Conservation (phyloP, 2,888 invertebrate species). For the Chydorus sphaericus region DNA sequence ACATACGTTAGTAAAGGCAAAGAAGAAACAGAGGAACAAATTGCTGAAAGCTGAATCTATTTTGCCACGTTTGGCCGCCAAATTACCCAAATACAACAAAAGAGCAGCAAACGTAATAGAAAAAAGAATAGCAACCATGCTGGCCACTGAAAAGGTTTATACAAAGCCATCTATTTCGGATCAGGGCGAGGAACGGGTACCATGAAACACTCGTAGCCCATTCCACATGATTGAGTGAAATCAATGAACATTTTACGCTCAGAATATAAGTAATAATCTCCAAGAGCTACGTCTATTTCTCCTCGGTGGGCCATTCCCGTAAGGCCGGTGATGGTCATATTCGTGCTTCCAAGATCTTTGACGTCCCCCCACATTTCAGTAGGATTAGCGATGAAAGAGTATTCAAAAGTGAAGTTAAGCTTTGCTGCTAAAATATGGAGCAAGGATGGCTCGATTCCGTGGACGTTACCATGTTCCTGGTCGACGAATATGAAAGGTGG, state of each 20-base stretch:
- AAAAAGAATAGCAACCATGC: background rate
- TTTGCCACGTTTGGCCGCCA: too few relatives aligned
- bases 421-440: background rate
- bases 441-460: conserved; percentile 8
- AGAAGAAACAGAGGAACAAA: background rate
- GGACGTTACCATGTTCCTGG: too few relatives aligned
- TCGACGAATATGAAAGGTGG: too few relatives aligned
- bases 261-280: conserved; percentile 3
- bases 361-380: conserved; percentile 9
- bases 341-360: background rate
- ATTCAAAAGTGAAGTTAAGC: background rate
- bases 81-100: background rate
- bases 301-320: background rate
- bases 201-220: conserved; percentile 10
- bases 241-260: conserved; percentile 2
- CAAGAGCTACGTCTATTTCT: conserved; percentile 8
- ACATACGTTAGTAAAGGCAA: background rate
- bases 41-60: too few relatives aligned
- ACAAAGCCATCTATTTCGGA: conserved; percentile 12
- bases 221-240: conserved; percentile 4
- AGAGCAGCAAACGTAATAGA: background rate
- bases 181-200: conserved; percentile 4
- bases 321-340: conserved; percentile 8
- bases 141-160: conserved; percentile 4
- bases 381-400: background rate